Conservation (phyloP, 1,140 invertebrate genomes). For the Papilio polyxenes region DNA sequence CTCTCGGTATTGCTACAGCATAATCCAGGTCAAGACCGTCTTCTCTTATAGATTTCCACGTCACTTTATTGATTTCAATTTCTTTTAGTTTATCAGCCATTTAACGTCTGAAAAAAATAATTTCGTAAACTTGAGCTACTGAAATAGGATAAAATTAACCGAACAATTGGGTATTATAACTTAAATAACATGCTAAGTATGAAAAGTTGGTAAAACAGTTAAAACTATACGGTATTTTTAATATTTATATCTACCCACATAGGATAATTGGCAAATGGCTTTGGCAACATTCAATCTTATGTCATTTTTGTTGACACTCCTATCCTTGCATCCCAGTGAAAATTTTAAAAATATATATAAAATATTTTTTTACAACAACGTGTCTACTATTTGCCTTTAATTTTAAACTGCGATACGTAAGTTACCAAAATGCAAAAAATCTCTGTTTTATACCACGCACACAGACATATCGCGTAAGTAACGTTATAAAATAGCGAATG, state of each 20-base stretch:
- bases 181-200: too few relatives aligned
- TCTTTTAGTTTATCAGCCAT: constrained; percentile 57
- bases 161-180: not conserved
- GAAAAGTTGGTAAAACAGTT: too few relatives aligned
- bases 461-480: not conserved
- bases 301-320: not conserved
- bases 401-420: not conserved
- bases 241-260: not conserved
- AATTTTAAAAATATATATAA: too few relatives aligned
- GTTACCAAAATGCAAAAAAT: not conserved
- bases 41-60: constrained; percentile 76
- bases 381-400: not conserved
- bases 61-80: constrained; percentile 53
- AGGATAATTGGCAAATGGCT: not conserved
- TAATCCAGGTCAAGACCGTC: constrained; percentile 82
- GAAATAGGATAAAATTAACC: not conserved
- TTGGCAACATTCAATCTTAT: not conserved
- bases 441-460: too few relatives aligned
- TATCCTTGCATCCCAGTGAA: too few relatives aligned
- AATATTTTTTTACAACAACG: not conserved
- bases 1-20: constrained; percentile 70
- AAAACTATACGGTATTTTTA: not conserved
- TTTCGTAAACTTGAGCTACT: not conserved
- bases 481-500: too few relatives aligned
- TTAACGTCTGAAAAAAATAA: constrained; percentile 32